phyloP scores from a whole-genome alignment of 2,113 vertebrate genomes.

The Oriolus oriolus region DNA sequence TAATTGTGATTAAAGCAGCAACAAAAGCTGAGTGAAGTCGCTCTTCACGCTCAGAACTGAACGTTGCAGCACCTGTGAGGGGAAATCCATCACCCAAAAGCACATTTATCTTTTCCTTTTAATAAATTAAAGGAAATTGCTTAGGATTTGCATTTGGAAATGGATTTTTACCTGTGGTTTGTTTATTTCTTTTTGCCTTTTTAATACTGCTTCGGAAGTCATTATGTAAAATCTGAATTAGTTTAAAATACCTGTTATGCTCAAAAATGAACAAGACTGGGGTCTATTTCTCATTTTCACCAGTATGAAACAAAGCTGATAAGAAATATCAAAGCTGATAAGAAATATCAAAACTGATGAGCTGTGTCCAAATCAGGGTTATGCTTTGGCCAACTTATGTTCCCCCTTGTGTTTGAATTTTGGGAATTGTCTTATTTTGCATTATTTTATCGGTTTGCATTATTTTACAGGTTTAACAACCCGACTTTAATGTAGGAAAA shows the following conservation, averaged over 20 bases:
- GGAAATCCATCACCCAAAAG: neutral
- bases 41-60: neutral
- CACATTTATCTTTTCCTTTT: neutral
- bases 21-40: neutral
- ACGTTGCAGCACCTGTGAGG: neutral
- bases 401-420: neutral
- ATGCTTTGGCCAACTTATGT: accelerated
- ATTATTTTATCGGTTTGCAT: accelerated
- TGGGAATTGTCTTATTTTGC: neutral
- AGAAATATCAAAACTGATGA: neutral
- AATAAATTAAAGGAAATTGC: neutral
- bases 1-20: neutral
- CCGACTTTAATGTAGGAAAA: neutral
- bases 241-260: neutral
- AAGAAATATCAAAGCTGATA: neutral
- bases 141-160: neutral
- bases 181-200: neutral
- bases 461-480: neutral
- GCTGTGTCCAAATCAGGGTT: neutral
- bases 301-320: neutral
- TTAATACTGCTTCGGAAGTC: neutral
- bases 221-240: accelerated
- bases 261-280: neutral
- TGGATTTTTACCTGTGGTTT: neutral
- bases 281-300: neutral